Base-by-base conservation (phyloP, 2,797 vertebrate species). In the Peromyscus melanophrys region DNA sequence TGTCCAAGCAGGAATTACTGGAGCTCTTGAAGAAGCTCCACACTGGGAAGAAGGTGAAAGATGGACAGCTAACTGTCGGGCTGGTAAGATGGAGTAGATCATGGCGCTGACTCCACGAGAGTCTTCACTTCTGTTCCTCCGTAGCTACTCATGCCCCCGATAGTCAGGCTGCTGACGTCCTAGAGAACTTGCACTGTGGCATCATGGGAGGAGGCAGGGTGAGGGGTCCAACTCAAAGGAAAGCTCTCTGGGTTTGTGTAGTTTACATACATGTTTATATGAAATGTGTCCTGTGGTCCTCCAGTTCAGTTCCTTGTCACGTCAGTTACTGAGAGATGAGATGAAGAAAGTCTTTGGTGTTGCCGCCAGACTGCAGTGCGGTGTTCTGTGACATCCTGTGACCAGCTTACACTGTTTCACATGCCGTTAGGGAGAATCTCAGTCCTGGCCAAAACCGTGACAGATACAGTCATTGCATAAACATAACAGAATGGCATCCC, bases 51-150 rank as follows among this genome's bases (percentile, higher is more conserved):
- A 99, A 91, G 71, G 98, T 99, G 98, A 99, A 99, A 98, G 99
- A 99, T 1, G 99, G 98, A 19, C 98, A 99, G 76, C 99, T 99
- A 92, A 99, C 99, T 3, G 98, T 99, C 29, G 99, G 99, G 37
- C 97, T 99, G 99, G 99, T 99, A 97, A 98, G 99, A 37, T 67
- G 92, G 46, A 31, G 34, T 27, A 5, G 0, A 4, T 89, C 17
- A 6, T 29, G 16, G 57, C 61, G 49, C 29, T 14, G 11, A 40
- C 25, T 43, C 77, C 29, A 13, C 9, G 55, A 21, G 7, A 3
- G 27, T 46, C 90, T 65, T 65, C 49, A 46, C 61, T 89, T 43
- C 80, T 21, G 29, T 80, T 69, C 73, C 46, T n/a, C 14, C 17
- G 0, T 19, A 73, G 65, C 86, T 57, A 1, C n/a, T 1, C 34